A percentile compares a stretch with the other conserved stretches of the same genome.
Conservation (phyloP, 35 echinoderm and acorn worm genomes). For the Stichopus chloronotus region DNA sequence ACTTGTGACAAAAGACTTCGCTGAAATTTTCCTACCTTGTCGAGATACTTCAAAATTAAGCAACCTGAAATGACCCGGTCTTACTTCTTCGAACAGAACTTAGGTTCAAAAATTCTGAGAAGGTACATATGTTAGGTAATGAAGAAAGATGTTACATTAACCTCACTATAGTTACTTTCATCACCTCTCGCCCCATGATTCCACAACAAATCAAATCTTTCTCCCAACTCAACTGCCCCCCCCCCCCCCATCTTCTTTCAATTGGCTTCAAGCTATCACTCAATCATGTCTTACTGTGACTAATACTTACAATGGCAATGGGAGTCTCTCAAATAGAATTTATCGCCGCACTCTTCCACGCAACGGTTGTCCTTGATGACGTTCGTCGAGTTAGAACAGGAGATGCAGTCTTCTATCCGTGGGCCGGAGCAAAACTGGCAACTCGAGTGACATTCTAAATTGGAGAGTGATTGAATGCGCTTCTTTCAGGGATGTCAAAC, state of each 20-base stretch:
- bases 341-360: conserved; percentile 78
- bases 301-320: conserved; percentile 75
- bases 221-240: background rate
- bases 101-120: too few relatives aligned
- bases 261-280: background rate
- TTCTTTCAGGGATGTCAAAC: too few relatives aligned
- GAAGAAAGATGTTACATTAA: too few relatives aligned
- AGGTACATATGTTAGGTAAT: too few relatives aligned
- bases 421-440: conserved; percentile 90
- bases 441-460: conserved; percentile 82
- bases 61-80: too few relatives aligned
- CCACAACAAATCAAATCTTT: background rate
- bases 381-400: conserved; percentile 82
- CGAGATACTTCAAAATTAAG: too few relatives aligned
- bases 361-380: conserved; percentile 75
- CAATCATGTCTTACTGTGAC: background rate
- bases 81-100: too few relatives aligned
- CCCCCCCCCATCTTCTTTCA: background rate
- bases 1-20: too few relatives aligned
- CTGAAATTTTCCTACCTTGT: too few relatives aligned
- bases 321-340: conserved; percentile 68
- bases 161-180: too few relatives aligned
- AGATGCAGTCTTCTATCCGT: conserved; percentile 75
- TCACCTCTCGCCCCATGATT: too few relatives aligned
- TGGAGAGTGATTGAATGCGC: background rate